Conservation (phyloP, 2,888 invertebrate genomes). For the Hypercompe scribonia region DNA sequence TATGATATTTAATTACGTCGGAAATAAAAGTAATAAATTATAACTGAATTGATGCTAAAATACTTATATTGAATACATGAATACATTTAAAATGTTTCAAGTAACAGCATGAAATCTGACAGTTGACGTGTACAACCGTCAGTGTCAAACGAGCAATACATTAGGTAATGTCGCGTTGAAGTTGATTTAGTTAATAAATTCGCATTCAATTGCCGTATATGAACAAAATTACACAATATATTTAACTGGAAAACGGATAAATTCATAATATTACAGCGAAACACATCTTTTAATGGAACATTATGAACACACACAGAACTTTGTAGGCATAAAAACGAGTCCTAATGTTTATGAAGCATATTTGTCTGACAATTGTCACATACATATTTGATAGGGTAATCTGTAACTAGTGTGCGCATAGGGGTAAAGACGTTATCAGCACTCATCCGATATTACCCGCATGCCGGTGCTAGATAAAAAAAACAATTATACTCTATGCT, state of each 20-base stretch:
- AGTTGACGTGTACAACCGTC: not conserved
- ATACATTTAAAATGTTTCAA: no score
- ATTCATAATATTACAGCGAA: not conserved
- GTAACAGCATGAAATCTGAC: not conserved
- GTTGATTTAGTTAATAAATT: not conserved
- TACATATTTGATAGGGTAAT: slow-evolving; percentile 47
- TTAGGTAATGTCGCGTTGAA: not conserved
- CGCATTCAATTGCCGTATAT: not conserved
- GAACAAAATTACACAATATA: not conserved
- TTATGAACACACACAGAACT: not conserved
- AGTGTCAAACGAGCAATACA: not conserved
- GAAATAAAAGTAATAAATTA: not conserved
- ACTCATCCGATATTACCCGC: slow-evolving; percentile 59
- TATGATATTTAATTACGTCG: no score
- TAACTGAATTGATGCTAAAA: not conserved
- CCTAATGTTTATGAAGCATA: slow-evolving; percentile 9
- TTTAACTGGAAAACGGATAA: not conserved
- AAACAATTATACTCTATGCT: slow-evolving; percentile 55
- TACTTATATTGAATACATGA: not conserved
- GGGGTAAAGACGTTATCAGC: slow-evolving; percentile 46
- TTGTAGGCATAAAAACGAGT: not conserved
- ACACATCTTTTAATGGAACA: not conserved
- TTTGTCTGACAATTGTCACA: slow-evolving; percentile 32
- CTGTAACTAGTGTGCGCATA: slow-evolving; percentile 41
- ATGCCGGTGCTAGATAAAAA: slow-evolving; percentile 56